Conservation (phyloP, 2,888 invertebrate species). For the Plebejus anna region DNA sequence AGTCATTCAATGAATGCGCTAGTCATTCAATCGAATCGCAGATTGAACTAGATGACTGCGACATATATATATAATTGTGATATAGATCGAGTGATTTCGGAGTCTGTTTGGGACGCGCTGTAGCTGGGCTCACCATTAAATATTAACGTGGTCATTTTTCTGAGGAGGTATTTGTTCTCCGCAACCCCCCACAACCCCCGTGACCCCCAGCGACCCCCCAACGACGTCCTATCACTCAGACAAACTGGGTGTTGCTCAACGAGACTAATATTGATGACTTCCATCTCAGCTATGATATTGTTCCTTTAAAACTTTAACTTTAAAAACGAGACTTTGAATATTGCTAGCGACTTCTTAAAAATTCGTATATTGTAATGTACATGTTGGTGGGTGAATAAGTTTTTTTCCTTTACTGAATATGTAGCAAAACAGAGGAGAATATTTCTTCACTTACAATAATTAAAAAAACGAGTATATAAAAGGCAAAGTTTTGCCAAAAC, state of each 20-base stretch:
- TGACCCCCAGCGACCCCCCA: neutral
- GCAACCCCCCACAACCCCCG: neutral
- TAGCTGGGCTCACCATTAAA: neutral
- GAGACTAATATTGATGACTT: neutral
- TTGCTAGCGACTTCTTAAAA: neutral
- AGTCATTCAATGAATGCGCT: no score
- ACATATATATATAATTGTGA: neutral
- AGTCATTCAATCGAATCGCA: no score
- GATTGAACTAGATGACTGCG: no score
- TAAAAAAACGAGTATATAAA: no score
- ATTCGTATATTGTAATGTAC: neutral
- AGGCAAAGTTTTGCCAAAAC: no score
- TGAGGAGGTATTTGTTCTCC: neutral
- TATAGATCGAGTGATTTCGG: neutral
- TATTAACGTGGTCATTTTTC: conserved; percentile 7
- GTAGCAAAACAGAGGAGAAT: no score
- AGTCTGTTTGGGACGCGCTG: neutral
- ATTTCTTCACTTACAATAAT: no score
- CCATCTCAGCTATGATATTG: neutral
- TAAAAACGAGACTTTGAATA: neutral
- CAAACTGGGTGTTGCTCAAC: neutral
- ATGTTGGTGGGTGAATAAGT: no score
- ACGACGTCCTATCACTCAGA: neutral
- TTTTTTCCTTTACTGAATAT: no score
- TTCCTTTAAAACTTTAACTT: neutral